Evolutionary conservation across 1,140 invertebrate genomes (phyloP), one percentile per base, ranked within the genome.

Genomic region (Triops cancriformis): DNA sequence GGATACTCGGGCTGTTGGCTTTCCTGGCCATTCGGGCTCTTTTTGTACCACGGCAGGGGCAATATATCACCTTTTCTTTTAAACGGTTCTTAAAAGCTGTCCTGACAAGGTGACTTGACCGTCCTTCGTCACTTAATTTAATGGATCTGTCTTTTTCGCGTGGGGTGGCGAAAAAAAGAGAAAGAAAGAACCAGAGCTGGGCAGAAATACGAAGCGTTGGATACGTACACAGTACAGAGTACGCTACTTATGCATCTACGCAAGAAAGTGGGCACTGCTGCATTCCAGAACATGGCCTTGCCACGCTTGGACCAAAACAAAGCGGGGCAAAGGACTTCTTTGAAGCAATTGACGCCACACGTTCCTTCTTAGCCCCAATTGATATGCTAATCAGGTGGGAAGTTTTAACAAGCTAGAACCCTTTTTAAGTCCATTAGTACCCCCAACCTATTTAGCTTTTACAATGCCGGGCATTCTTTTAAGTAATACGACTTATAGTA

Each of bases 161-260:
- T 72, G 23, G 9, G 9, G 23, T 2, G 6, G 72, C 23, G 9
- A 27, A 26, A 72, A 72, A 72, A 72, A 27, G 26, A 72, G 72
- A 72, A 72, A 72, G 72, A 74, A 74, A 41, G 37, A 74, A 74
- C 14, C 11, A 1, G 73, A 74, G 5, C 23, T n/a, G 1, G 27
- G 37, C 26, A 76, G 31, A 76, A 76, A 42, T 37, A 26, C 28
- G 26, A 37, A n/a, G 18, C 37, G 28, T 74, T 74, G 73, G 23
- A 26, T 74, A 28, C 73, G 73, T 74, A 37, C 31, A 37, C 31
- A 7, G 31, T 26, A 37, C 31, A 37, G 2, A 7, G 31, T 26
- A n/a, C 73, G 26, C 27, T 74, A 23, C 72, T n/a, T 74, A 45
- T 12, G 74, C 28, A 43, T 76, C n/a, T 76, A 76, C 74, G 37